A percentile compares a stretch with the other conserved stretches of the same genome.
phyloP scores from a whole-genome alignment of 2,797 vertebrate species.

The Borostomias antarcticus region DNA sequence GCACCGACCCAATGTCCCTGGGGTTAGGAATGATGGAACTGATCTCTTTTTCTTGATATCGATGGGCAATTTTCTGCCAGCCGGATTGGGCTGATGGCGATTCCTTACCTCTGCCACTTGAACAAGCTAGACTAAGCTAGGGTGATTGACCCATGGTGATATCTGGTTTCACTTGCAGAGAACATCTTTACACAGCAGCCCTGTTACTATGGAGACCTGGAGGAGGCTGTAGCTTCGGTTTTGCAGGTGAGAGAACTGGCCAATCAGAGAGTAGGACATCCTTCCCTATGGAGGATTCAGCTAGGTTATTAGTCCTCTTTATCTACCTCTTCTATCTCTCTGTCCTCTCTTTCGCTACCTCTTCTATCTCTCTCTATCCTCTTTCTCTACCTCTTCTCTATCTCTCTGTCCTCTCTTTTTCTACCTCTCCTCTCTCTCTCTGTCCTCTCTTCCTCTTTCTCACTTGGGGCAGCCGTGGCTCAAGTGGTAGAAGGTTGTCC shows the following conservation, averaged over 20 bases:
- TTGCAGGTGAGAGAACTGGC: conserved; percentile 78
- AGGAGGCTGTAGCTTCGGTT: conserved; percentile 88
- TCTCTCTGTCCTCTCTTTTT: not conserved
- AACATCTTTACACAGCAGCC: conserved; percentile 95
- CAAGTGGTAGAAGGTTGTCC: conserved; percentile 1
- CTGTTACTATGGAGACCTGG: conserved; percentile 88
- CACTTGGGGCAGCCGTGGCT: too few species aligned
- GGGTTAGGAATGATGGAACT: too few species aligned
- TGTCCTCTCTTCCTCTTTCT: not conserved
- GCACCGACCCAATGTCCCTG: too few species aligned
- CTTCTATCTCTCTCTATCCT: not conserved
- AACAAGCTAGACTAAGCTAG: too few species aligned
- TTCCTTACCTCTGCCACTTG: too few species aligned
- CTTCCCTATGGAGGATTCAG: not conserved
- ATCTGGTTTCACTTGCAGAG: conserved; percentile 67
- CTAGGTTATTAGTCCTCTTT: not conserved
- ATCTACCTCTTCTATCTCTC: not conserved
- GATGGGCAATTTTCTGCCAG: too few species aligned
- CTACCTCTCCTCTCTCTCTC: conserved; percentile 6
- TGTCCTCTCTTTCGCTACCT: not conserved
- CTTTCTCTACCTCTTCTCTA: not conserved
- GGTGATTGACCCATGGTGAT: not conserved
- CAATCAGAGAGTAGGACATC: not conserved
- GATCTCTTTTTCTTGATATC: not conserved
- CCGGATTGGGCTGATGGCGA: too few species aligned